phyloP scores from a whole-genome alignment of 2,888 invertebrate genomes.

The Cantharis rustica region DNA sequence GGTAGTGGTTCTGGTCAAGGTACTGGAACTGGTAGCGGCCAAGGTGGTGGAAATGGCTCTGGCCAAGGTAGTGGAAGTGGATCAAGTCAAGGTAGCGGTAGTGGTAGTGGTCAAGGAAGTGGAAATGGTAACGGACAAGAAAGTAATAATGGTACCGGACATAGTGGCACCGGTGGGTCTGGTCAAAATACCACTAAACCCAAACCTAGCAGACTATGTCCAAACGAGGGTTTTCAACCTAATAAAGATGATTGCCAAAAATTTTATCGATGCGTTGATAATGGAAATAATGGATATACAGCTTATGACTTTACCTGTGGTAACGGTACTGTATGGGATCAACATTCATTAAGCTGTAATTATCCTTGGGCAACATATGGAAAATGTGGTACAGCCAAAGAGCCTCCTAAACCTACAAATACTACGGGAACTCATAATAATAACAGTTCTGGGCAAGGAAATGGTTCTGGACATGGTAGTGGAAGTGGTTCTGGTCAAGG shows the following conservation, averaged over 20 bases:
- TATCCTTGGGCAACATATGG: slow-evolving; percentile 32
- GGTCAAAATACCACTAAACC: neutral
- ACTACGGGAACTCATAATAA: neutral
- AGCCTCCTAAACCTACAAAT: neutral
- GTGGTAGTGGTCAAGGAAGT: neutral
- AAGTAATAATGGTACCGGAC: no score
- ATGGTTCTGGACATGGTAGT: neutral
- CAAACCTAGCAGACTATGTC: neutral
- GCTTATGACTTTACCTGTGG: slow-evolving; percentile 76
- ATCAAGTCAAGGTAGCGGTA: no score
- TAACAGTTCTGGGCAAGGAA: neutral
- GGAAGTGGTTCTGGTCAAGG: neutral
- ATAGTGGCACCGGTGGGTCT: no score
- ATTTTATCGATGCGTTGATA: slow-evolving; percentile 77
- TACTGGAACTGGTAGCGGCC: no score
- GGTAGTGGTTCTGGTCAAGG: neutral
- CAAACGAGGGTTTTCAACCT: slow-evolving; percentile 60
- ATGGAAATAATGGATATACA: slow-evolving; percentile 63
- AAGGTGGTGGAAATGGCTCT: no score
- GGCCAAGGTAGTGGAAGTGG: no score
- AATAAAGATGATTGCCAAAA: slow-evolving; percentile 72
- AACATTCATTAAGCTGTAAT: slow-evolving; percentile 16
- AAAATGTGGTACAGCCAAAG: slow-evolving; percentile 27
- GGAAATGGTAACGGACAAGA: no score
- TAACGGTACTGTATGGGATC: slow-evolving; percentile 46